phyloP scores from a whole-genome alignment of 1,140 invertebrate genomes.

The Drosophila serrata region DNA sequence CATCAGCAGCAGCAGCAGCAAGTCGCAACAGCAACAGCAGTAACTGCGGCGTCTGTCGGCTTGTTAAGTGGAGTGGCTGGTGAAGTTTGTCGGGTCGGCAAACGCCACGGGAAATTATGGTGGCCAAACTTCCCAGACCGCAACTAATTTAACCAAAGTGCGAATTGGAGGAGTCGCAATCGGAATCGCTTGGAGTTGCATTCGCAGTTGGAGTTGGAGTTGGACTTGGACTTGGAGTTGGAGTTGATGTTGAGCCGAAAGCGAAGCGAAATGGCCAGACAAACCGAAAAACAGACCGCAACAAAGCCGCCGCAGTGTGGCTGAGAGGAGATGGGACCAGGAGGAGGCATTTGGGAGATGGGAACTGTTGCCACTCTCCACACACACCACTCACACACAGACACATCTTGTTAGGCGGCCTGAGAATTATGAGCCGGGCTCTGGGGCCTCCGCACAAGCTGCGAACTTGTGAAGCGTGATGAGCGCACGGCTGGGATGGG shows the following conservation, averaged over 20 bases:
- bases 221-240: conserved; percentile 18
- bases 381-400: not conserved
- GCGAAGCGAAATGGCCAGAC: conserved; percentile 76
- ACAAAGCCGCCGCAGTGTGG: conserved; percentile 70
- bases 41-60: conserved; percentile 52
- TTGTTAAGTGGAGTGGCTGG: conserved; percentile 64
- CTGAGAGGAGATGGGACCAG: conserved; percentile 17
- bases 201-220: conserved; percentile 26
- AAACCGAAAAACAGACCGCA: conserved; percentile 76
- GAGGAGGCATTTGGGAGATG: conserved; percentile 19
- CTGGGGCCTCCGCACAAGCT: conserved; percentile 64
- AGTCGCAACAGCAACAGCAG: conserved; percentile 47
- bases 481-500: conserved; percentile 56
- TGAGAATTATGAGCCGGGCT: conserved; percentile 71
- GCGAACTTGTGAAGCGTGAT: conserved; percentile 83
- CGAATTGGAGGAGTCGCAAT: conserved; percentile 82
- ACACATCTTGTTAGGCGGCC: conserved; percentile 57
- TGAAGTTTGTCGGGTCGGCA: conserved; percentile 75
- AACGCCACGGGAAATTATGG: conserved; percentile 84
- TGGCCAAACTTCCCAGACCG: conserved; percentile 83
- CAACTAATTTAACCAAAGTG: conserved; percentile 84
- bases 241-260: conserved; percentile 59
- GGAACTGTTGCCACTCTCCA: conserved; percentile 15
- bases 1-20: conserved; percentile 46
- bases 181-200: conserved; percentile 57